A percentile compares a stretch with the other conserved stretches of the same genome.
Conservation (phyloP, 2,888 invertebrate species). For the Perizoma affinitatum region DNA sequence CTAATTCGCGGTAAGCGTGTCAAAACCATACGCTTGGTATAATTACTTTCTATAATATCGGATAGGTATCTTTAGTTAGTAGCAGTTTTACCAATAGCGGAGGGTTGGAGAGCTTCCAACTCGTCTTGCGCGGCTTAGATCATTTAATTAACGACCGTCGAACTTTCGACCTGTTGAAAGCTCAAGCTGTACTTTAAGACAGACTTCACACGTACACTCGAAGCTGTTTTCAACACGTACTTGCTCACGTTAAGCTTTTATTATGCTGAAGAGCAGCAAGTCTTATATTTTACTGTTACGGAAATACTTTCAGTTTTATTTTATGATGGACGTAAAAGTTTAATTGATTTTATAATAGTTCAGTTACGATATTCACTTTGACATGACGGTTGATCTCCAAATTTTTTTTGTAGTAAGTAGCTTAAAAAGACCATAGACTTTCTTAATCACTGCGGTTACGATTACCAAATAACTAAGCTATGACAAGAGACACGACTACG, state of each 20-base stretch:
- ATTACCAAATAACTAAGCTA: slow-evolving; percentile 56
- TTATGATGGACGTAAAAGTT: no score
- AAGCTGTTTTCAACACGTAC: slow-evolving; percentile 57
- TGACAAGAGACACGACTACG: slow-evolving; percentile 45
- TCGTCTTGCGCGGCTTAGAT: slow-evolving; percentile 73
- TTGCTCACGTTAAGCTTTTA: slow-evolving; percentile 37
- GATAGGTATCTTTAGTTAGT: slow-evolving; percentile 56
- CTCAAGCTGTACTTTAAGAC: slow-evolving; percentile 71
- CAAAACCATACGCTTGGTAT: slow-evolving; percentile 53
- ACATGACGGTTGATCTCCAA: no score
- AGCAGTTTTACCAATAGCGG: slow-evolving; percentile 75
- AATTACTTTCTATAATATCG: slow-evolving; percentile 59
- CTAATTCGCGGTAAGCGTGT: slow-evolving; percentile 59
- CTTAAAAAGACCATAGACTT: slow-evolving; percentile 32
- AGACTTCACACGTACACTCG: slow-evolving; percentile 64
- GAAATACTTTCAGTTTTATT: no score
- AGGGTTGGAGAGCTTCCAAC: slow-evolving; percentile 70
- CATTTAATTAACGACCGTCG: slow-evolving; percentile 82
- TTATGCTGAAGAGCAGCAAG: slow-evolving; percentile 32
- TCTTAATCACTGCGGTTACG: slow-evolving; percentile 47
- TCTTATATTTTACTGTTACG: slow-evolving; percentile 14
- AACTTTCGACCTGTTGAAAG: slow-evolving; percentile 83
- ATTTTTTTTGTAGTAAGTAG: no score
- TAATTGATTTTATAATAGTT: no score
- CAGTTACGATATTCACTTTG: no score